These are phyloP conservation scores for Poeciliopsis presidionis DNA, from an alignment of 2,797 vertebrate genomes.

Conservation along the genomic window DNA sequence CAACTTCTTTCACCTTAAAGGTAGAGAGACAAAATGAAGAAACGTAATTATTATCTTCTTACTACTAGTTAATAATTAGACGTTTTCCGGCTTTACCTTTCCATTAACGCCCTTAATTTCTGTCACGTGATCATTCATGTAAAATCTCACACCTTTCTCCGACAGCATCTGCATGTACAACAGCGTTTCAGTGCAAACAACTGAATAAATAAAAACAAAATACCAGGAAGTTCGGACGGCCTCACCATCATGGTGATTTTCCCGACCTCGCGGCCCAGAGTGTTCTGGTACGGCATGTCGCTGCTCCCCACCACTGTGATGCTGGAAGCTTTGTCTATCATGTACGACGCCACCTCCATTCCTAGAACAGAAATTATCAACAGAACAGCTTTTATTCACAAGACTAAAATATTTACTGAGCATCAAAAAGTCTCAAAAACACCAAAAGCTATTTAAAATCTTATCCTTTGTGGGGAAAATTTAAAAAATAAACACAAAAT, in stretches of 20 bases:
- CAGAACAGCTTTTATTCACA: neutral
- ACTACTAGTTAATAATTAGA: neutral
- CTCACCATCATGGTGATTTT: conserved; percentile 80
- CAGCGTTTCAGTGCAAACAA: conserved; percentile 1
- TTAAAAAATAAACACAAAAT: neutral
- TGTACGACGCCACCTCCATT: conserved; percentile 85
- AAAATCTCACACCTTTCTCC: conserved; percentile 81
- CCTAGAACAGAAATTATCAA: conserved; percentile 65
- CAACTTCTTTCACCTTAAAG: conserved; percentile 80
- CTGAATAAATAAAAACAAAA: neutral
- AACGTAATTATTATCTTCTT: neutral
- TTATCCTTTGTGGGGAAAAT: neutral
- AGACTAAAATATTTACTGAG: neutral
- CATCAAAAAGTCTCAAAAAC: neutral
- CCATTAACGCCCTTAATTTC: conserved; percentile 80
- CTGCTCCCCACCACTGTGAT: conserved; percentile 84
- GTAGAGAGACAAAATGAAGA: neutral
- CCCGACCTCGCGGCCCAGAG: conserved; percentile 83
- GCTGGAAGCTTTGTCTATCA: conserved; percentile 78
- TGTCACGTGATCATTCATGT: conserved; percentile 80
- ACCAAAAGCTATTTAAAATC: neutral
- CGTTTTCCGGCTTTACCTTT: conserved; percentile 72
- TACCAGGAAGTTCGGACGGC: neutral
- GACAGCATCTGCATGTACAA: conserved; percentile 80
- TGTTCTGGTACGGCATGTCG: conserved; percentile 81